Evolutionary conservation across 2,797 vertebrate genomes (phyloP), one percentile per base, ranked within the genome.

Genomic region (Hozukius guyotensis): DNA sequence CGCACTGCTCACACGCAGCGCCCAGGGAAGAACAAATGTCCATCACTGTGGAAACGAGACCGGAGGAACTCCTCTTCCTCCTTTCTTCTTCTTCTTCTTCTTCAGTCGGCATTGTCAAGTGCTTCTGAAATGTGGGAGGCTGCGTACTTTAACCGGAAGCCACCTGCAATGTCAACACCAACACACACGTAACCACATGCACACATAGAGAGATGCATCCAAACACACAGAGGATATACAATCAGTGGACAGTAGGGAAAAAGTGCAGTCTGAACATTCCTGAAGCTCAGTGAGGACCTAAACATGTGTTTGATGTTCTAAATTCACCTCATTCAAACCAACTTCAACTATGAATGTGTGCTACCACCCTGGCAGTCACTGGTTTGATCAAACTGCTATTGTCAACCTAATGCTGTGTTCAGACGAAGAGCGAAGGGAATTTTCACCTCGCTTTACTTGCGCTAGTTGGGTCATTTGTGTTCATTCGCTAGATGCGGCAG

Each of bases 131-230:
- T 94, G 93, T 96, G 97, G 94, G 96, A 94, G 92, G 96, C 95
- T 86, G 96, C 94, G 89, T 97, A 98, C 94, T 97, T 98, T 92
- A 98, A 95, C 94, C 97, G 97, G 96, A 98, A 98, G 92, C 97
- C 97, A 96, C 97, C 97, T 99, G 96, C 87, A 72, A 66, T 0
- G 72, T 20, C 31, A 74, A 77, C 11, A 56, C 42, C 24, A 49
- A 61, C 72, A 52, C 77, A 81, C 66, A 64, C 13, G 24, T 42
- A 25, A 2, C 18, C 66, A 77, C 56, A 57, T 36, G 36, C 25
- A 74, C 74, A 80, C 57, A 32, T 20, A 78, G 24, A 80, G n/a
- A 73, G 57, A 82, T n/a, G 32, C 75, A 80, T 22, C 36, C 76
- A 78, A 31, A 71, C 77, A 86, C 78, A 88, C 77, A 84, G 0